Conservation (phyloP, 2,113 vertebrate genomes). For the Limnothrissa miodon region DNA sequence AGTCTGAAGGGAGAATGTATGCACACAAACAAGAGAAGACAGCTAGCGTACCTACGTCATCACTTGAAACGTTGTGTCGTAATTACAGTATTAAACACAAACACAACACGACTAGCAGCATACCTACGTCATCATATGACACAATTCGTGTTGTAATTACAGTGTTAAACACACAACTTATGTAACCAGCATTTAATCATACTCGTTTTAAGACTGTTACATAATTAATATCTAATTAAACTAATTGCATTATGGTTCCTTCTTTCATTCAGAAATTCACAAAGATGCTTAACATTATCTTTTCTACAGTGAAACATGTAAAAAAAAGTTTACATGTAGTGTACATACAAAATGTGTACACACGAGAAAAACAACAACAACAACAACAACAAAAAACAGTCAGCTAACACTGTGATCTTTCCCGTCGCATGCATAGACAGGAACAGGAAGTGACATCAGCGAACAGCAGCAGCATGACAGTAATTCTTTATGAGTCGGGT, state of each 20-base stretch:
- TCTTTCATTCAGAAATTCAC: neutral
- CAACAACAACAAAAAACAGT: neutral
- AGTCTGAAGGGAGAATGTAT: neutral
- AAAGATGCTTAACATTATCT: neutral
- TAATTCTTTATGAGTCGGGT: neutral
- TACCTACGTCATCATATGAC: neutral
- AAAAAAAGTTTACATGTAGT: too few species aligned
- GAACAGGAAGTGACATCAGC: neutral
- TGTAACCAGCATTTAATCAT: neutral
- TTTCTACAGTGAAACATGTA: too few species aligned
- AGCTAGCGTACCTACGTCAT: neutral
- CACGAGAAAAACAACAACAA: too few species aligned
- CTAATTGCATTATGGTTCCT: neutral
- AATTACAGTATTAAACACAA: neutral
- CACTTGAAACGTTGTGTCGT: neutral
- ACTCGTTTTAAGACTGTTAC: neutral
- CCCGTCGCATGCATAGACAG: too few species aligned
- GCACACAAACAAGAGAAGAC: neutral
- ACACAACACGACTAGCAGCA: neutral
- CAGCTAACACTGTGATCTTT: neutral
- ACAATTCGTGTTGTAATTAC: neutral
- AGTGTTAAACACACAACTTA: neutral
- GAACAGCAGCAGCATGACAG: neutral
- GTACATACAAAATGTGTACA: too few species aligned
- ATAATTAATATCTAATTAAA: neutral